Conservation (phyloP, 2,113 vertebrate species). For the Ptychochromis oligacanthus region DNA sequence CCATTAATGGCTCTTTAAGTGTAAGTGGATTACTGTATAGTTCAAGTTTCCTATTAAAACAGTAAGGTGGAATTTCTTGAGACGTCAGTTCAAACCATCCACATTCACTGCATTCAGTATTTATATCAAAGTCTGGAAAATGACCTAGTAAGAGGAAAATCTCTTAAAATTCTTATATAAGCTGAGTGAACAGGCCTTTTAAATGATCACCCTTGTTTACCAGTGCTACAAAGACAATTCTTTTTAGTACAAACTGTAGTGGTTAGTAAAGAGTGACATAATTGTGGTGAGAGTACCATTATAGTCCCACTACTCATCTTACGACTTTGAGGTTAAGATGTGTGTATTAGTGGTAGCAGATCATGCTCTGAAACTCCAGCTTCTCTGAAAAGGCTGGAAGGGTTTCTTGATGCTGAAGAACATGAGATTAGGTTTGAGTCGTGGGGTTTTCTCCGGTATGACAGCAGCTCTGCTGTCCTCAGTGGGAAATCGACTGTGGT, state of each 20-base stretch:
- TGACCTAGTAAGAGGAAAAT: not conserved
- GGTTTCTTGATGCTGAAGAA: constrained; percentile 71
- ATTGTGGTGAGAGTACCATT: not conserved
- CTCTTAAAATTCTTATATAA: not conserved
- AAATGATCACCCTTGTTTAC: not conserved
- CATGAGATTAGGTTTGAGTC: constrained; percentile 62
- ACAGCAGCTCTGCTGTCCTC: constrained; percentile 72
- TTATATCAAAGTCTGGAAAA: not conserved
- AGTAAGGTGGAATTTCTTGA: not conserved
- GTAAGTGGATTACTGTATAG: not conserved
- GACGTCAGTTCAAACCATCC: not conserved
- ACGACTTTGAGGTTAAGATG: not conserved
- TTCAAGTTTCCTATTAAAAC: constrained; percentile 23
- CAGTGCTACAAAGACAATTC: constrained; percentile 11
- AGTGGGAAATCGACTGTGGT: constrained; percentile 67
- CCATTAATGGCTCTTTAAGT: constrained; percentile 1
- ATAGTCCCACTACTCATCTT: not conserved
- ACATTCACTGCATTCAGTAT: not conserved
- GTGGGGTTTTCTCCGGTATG: constrained; percentile 62
- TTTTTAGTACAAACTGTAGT: not conserved
- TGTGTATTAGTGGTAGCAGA: not conserved
- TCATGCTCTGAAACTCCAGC: constrained; percentile 76
- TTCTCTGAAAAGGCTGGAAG: constrained; percentile 74
- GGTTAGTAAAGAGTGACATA: not conserved
- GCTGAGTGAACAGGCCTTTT: not conserved